Percentiles rank a stretch among this genome's conserved stretches.
Conservation (phyloP, 37 sponge, comb jelly and placozoan species). For the Amphimedon queenslandica region DNA sequence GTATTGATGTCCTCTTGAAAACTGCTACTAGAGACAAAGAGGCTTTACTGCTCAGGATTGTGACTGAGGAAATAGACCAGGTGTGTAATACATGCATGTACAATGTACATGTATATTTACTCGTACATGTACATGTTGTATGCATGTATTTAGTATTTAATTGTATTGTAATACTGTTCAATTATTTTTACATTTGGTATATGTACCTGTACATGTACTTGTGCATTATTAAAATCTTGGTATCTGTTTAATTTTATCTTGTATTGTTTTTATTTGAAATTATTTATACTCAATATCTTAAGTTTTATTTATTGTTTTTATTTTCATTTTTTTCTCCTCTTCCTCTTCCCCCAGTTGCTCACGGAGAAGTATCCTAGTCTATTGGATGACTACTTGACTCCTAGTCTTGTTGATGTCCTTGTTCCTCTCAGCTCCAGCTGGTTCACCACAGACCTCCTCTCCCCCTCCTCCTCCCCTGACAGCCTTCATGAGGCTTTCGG, state of each 20-base stretch:
- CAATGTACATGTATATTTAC: too few species aligned
- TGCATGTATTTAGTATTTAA: neutral
- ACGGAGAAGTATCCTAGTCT: conserved; percentile 29
- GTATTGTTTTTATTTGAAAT: too few species aligned
- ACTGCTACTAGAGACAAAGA: conserved; percentile 8
- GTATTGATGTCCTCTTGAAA: conserved; percentile 34
- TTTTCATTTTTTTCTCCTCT: conserved; percentile 1
- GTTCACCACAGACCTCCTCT: neutral
- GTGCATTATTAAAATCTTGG: too few species aligned
- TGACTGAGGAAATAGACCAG: conserved; percentile 32
- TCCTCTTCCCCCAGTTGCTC: conserved; percentile 20
- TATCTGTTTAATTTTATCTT: too few species aligned
- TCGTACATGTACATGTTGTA: neutral
- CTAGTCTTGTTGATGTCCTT: conserved; percentile 31
- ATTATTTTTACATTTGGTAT: too few species aligned
- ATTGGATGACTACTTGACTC: conserved; percentile 2
- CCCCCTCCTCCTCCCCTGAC: neutral
- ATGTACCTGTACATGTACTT: too few species aligned
- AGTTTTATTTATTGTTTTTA: neutral
- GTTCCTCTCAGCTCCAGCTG: conserved; percentile 3
- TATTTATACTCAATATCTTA: neutral
- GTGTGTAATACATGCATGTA: conserved; percentile 22
- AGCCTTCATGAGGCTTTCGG: neutral
- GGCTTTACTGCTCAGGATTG: conserved; percentile 21
- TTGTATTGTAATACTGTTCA: too few species aligned